Base-by-base conservation (phyloP, 2,888 invertebrate genomes). In the Galerucella pusilla region DNA sequence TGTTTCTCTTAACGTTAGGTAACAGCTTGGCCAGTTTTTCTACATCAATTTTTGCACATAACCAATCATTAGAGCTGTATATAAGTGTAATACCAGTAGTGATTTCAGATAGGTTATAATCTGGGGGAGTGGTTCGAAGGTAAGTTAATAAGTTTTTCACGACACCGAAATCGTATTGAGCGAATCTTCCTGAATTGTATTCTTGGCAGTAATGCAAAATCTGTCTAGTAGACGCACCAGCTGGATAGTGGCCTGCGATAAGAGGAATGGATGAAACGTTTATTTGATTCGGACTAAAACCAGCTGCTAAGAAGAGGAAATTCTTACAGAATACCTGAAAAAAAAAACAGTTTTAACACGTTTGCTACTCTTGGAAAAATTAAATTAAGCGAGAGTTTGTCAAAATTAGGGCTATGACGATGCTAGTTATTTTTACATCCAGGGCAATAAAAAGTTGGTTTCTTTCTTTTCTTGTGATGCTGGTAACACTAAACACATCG, bases 211-310 rank as follows among this genome's bases (percentile, higher is more conserved):
- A 95, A 85, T 95, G 95, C 5, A 91, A 88, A 10, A 94, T 85
- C 84, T 94, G 94, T 81, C 91, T 90, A 1, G 91, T 90, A 0
- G 94, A 90, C 25, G 80, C 67, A 20, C 84, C 85, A 52, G 83
- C 84, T 7, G 85, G 85, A 5, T 83, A 80, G 60, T 81, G 80
- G 46, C 78, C 78, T 59, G 72, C 76, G 16, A 82, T 64, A 6
- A 73, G 11, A 14, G 83, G 81, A 60, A 86, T 71, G 6, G 85
- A 60, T 10, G 84, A 83, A 1, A 80, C 79, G 74, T 87, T 85
- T 82, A 86, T 83, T 78, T 86, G 84, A 2, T 75, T 71, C 6
- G 77, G 75, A 71, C 84, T 86, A 71, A 85, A 86, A 7, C 87
- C 87, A 75, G 84, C 84, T 14, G 86, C 60, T 0, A 81, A 82